A percentile compares a stretch with the other conserved stretches of the same genome.
These are phyloP conservation scores for Chaetodon trifascialis DNA, from an alignment of 2,113 vertebrate genomes.

Conservation along the genomic window DNA sequence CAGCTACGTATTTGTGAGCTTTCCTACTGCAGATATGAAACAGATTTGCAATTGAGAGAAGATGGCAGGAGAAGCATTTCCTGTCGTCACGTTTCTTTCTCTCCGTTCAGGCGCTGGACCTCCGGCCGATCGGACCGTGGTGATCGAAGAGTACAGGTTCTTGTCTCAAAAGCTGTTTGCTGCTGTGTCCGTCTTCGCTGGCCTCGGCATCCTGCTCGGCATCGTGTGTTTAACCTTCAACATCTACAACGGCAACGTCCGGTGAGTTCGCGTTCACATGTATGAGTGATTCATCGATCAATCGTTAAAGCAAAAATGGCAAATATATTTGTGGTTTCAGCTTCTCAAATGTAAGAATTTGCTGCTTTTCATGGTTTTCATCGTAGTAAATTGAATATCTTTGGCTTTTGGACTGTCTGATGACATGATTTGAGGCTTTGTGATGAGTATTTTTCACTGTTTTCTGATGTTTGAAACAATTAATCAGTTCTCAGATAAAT, in stretches of 20 bases:
- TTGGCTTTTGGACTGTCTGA: background rate
- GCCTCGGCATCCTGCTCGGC: constrained; percentile 92
- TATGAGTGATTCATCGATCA: background rate
- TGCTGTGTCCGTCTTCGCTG: constrained; percentile 93
- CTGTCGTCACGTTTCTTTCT: background rate
- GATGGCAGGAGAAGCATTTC: background rate
- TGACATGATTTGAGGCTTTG: background rate
- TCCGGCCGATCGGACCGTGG: constrained; percentile 93
- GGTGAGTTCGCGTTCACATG: constrained; percentile 77
- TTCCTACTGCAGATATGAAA: no score
- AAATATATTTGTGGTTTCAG: background rate
- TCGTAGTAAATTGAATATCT: background rate
- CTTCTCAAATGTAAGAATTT: background rate
- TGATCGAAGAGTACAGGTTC: constrained; percentile 91
- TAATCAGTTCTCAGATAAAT: background rate
- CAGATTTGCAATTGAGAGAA: background rate
- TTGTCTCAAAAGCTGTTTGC: constrained; percentile 96
- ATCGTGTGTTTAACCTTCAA: constrained; percentile 96
- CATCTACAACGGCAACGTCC: constrained; percentile 96
- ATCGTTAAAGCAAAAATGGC: background rate
- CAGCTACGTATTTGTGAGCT: no score
- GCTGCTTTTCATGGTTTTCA: background rate
- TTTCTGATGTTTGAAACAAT: background rate
- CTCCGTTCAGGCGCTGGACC: constrained; percentile 85
- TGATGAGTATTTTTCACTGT: background rate